Conservation (phyloP, 2,888 invertebrate genomes). For the Polia nebulosa region DNA sequence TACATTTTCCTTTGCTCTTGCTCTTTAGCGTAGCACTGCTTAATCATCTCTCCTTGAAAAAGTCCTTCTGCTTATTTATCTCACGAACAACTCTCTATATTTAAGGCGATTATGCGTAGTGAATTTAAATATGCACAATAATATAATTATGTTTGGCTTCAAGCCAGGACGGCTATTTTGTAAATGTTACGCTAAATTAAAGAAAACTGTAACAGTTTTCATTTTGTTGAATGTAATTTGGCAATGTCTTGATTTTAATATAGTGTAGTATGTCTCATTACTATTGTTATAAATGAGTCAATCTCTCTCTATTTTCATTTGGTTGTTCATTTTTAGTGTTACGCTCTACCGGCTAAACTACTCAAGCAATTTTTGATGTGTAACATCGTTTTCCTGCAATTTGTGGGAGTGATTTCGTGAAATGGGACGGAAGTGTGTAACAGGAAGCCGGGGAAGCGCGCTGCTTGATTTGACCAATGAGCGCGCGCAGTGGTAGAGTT, state of each 20-base stretch:
- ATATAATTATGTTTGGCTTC: conserved; percentile 40
- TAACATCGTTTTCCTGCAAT: no score
- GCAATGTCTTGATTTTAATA: conserved; percentile 8
- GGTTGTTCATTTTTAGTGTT: not conserved
- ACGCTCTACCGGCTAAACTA: not conserved
- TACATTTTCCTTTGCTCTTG: conserved; percentile 2
- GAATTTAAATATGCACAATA: conserved; percentile 54
- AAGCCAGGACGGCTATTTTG: conserved; percentile 41
- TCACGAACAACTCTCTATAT: conserved; percentile 15
- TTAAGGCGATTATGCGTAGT: conserved; percentile 42
- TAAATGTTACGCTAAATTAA: conserved; percentile 46
- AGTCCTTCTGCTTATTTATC: conserved; percentile 5
- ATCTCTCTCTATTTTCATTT: not conserved
- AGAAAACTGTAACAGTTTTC: conserved; percentile 36
- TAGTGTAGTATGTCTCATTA: not conserved
- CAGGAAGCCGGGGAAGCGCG: no score
- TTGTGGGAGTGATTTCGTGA: no score
- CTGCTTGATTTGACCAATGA: no score
- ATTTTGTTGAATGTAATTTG: conserved; percentile 27
- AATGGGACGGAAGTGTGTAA: no score
- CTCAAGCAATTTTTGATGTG: not conserved
- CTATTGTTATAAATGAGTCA: not conserved
- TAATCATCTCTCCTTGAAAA: conserved; percentile 13
- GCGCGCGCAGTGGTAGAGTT: no score
- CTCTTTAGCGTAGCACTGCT: conserved; percentile 1